A percentile compares a stretch with the other conserved stretches of the same genome.
phyloP scores from a whole-genome alignment of 2,888 invertebrate species.

The Aproaerema taeniolella region DNA sequence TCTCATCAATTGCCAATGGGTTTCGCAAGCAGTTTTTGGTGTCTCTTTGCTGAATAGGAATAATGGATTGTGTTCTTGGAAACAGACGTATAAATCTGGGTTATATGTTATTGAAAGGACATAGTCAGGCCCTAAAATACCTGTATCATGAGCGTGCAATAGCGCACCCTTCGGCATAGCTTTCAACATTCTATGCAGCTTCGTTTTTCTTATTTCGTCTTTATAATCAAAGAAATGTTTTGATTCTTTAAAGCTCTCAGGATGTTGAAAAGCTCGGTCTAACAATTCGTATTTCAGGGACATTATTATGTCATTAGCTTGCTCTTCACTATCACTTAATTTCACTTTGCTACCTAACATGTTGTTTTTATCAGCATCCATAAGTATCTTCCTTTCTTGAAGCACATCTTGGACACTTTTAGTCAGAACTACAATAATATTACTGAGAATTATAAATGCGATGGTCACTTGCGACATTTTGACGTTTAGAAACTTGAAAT shows the following conservation, averaged over 20 bases:
- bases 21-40: conserved; percentile 35
- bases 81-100: conserved; percentile 77
- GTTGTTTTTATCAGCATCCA: conserved; percentile 60
- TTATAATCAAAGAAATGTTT: conserved; percentile 82
- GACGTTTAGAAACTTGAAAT: not conserved
- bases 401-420: not conserved
- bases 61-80: conserved; percentile 33
- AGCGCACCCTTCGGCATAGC: conserved; percentile 86
- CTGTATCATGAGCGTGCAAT: conserved; percentile 83
- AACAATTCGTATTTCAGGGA: conserved; percentile 69
- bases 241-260: conserved; percentile 77
- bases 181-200: conserved; percentile 80
- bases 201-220: conserved; percentile 74
- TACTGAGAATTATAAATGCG: not conserved
- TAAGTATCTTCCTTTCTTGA: conserved; percentile 51
- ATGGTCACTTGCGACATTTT: not conserved
- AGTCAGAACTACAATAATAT: not conserved
- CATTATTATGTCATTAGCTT: conserved; percentile 79
- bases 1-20: conserved; percentile 68
- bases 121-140: conserved; percentile 78
- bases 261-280: conserved; percentile 59
- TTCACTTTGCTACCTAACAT: conserved; percentile 72
- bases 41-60: conserved; percentile 44
- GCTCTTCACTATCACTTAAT: conserved; percentile 68
- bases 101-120: conserved; percentile 79